These are phyloP conservation scores for Pseudomyrmex flavicornis DNA, from an alignment of 1,140 invertebrate species.

Conservation along the genomic window DNA sequence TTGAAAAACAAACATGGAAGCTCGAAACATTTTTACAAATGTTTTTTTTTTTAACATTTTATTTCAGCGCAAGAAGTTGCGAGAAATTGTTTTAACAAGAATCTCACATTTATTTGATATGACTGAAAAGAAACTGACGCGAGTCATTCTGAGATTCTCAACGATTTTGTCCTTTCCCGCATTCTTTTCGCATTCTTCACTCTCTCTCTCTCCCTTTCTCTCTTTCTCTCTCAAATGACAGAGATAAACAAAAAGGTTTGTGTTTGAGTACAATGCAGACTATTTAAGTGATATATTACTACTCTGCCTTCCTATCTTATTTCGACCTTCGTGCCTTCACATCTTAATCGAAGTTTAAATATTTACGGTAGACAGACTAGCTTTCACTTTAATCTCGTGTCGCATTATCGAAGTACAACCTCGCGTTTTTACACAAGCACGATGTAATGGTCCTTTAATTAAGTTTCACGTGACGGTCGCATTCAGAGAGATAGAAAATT, in stretches of 20 bases:
- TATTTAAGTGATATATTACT: neutral
- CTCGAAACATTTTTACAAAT: neutral
- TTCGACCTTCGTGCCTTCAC: neutral
- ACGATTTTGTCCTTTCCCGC: neutral
- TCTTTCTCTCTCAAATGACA: no score
- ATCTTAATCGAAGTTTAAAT: constrained; percentile 7
- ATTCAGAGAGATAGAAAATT: no score
- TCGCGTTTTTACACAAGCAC: neutral
- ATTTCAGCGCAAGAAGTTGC: neutral
- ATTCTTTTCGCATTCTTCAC: neutral
- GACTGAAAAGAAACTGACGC: neutral
- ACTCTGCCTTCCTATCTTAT: neutral
- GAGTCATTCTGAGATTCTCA: neutral
- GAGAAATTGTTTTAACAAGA: neutral
- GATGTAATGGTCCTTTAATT: neutral
- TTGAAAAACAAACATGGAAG: constrained; percentile 19
- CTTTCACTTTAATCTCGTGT: neutral
- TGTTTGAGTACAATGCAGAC: neutral
- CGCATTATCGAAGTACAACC: neutral
- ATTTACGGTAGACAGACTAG: neutral
- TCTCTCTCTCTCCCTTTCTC: no score
- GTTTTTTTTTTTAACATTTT: constrained; percentile 3
- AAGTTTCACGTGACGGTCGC: no score
- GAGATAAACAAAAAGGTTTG: neutral
- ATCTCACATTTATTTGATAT: neutral